phyloP scores from a whole-genome alignment of 2,797 vertebrate species.

The Brachyalestes nurse region DNA sequence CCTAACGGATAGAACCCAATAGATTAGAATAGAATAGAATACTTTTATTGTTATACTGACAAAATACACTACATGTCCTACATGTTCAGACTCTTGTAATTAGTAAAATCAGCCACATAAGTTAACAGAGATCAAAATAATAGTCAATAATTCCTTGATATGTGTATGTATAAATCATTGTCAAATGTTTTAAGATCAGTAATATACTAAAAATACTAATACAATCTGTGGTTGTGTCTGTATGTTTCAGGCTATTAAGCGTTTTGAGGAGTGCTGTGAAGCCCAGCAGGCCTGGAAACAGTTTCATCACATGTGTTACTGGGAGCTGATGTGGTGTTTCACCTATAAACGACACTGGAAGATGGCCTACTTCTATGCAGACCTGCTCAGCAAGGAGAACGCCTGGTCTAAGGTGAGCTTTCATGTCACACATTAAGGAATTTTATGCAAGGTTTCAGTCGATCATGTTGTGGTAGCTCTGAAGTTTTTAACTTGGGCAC shows the following conservation, averaged over 20 bases:
- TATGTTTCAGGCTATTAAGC: conserved; percentile 82
- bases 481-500: neutral
- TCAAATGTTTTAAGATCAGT: too few relatives aligned
- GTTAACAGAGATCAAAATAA: too few relatives aligned
- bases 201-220: too few relatives aligned
- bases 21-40: too few relatives aligned
- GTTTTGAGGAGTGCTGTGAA: conserved; percentile 95
- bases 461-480: neutral
- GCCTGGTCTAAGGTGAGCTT: conserved; percentile 92
- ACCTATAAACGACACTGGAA: conserved; percentile 97
- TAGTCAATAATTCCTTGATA: too few relatives aligned
- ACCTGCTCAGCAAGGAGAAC: conserved; percentile 96
- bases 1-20: too few relatives aligned
- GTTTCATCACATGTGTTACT: conserved; percentile 99
- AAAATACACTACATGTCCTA: neutral
- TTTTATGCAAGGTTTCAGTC: neutral
- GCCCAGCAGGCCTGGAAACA: conserved; percentile 97
- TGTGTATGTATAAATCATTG: neutral
- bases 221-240: conserved; percentile 4
- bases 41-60: too few relatives aligned
- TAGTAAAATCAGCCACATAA: too few relatives aligned
- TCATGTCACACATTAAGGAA: neutral
- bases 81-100: too few relatives aligned
- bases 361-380: conserved; percentile 98
- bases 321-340: conserved; percentile 99